These are phyloP conservation scores for Portunus trituberculatus DNA, from an alignment of 1,140 invertebrate genomes.

Conservation along the genomic window DNA sequence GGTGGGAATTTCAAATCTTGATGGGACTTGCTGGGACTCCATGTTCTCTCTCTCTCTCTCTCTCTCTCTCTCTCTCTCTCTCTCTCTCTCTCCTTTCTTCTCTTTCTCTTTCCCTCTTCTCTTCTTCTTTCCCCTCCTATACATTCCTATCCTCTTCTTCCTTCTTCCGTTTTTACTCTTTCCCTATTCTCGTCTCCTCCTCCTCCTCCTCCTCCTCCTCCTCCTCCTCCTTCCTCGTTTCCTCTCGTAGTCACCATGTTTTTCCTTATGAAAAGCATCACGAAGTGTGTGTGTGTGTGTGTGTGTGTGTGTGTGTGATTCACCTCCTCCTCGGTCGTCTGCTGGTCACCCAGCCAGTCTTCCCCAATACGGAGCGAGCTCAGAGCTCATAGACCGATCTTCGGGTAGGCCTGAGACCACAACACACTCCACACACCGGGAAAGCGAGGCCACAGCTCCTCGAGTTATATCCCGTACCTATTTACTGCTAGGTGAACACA, in stretches of 20 bases:
- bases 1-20: slow-evolving; percentile 77
- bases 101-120: slow-evolving; percentile 1
- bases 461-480: too few species aligned
- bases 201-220: neutral
- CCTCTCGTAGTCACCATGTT: neutral
- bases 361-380: too few species aligned
- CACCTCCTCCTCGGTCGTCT: too few species aligned
- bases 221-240: neutral
- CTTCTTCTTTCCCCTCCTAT: neutral
- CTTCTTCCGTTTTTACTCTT: neutral
- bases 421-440: too few species aligned
- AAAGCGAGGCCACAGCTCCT: too few species aligned
- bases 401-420: too few species aligned
- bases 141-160: neutral
- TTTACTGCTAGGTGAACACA: too few species aligned
- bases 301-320: neutral
- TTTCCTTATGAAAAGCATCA: neutral
- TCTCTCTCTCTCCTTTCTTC: neutral
- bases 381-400: too few species aligned
- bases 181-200: neutral
- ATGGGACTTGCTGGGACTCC: slow-evolving; percentile 67
- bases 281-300: neutral
- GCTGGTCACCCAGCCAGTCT: too few species aligned
- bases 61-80: neutral
- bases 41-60: neutral